Evolutionary conservation across 2,113 vertebrate genomes (phyloP).

Genomic region (Redunca redunca): DNA sequence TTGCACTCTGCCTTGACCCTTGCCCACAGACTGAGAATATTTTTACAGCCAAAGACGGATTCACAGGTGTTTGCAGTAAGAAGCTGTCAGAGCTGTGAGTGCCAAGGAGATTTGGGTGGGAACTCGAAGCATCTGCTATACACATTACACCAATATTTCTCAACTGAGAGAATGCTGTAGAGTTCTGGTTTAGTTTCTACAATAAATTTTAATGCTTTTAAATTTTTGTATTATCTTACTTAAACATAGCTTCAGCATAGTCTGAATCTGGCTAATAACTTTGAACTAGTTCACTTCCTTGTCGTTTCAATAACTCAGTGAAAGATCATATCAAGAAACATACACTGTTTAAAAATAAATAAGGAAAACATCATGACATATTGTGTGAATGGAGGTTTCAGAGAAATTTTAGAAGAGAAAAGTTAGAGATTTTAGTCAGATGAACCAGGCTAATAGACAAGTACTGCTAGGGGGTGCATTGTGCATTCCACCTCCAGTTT

Average conservation of each 20-base stretch:
- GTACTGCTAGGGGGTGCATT: neutral
- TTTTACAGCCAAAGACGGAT: neutral
- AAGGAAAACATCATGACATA: neutral
- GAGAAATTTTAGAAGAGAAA: neutral
- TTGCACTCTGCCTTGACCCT: conserved; percentile 12
- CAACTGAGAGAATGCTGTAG: neutral
- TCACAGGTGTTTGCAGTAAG: conserved; percentile 2
- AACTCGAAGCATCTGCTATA: neutral
- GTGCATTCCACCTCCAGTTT: rapidly evolving
- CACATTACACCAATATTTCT: conserved; percentile 12
- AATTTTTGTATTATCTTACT: neutral
- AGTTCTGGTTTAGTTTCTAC: neutral
- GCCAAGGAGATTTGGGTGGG: neutral
- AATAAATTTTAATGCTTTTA: neutral
- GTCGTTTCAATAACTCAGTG: neutral
- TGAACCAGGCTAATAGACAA: neutral
- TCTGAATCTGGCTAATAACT: neutral
- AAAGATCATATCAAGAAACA: neutral
- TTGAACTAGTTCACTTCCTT: neutral
- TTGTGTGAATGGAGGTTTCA: neutral
- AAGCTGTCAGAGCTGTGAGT: neutral
- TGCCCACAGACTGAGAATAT: conserved; percentile 28
- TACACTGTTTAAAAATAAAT: neutral
- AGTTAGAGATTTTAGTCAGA: neutral
- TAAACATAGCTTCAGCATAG: neutral